Evolutionary conservation across 1,140 invertebrate species (phyloP), one percentile per base, ranked within the genome.

Genomic region (Drosophila sulfurigaster): DNA sequence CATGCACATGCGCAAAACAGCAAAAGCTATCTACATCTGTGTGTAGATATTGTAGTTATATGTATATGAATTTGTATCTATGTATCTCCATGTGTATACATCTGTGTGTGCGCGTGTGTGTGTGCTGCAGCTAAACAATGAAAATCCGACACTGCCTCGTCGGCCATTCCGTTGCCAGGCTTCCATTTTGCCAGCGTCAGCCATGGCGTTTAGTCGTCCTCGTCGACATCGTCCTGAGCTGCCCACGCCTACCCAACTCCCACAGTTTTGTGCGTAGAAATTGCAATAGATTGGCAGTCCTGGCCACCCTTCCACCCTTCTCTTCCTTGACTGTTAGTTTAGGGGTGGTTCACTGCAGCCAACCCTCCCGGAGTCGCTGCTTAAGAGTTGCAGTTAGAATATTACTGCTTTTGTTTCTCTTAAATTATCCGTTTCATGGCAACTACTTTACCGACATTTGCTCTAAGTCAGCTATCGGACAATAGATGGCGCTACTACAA

Each of bases 161-260:
- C 71, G 57, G 85, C 75, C 86, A 83, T 89, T 58, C 67, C 60
- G 59, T 68, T 56, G 69, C 30, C 56, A 66, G 52, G 74, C 59
- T 85, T 80, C 86, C 85, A 89, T 90, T 89, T 85, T 90, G 72
- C 54, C 69, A 71, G 51, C 76, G 86, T 79, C 85, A 71, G 81
- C 81, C 85, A 89, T 89, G 78, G 71, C 85, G 85, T 85, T 85
- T 79, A 67, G 85, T 89, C 72, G 78, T 82, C 57, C 62, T 62
- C 72, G 48, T 52, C 30, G 10, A 30, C 66, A 43, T 68, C 54
- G 65, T 58, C 54, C n/a, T 48, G 51, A n/a, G 30, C 75, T 73
- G 75, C 71, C 67, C 82, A 74, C 81, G 69, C 66, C 64, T 25
- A 45, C 10, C 43, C 51, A 30, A 28, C 11, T 11, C 11, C 48